Evolutionary conservation across 2,113 vertebrate genomes (phyloP).

Genomic region (Motacilla tschutschensis): DNA sequence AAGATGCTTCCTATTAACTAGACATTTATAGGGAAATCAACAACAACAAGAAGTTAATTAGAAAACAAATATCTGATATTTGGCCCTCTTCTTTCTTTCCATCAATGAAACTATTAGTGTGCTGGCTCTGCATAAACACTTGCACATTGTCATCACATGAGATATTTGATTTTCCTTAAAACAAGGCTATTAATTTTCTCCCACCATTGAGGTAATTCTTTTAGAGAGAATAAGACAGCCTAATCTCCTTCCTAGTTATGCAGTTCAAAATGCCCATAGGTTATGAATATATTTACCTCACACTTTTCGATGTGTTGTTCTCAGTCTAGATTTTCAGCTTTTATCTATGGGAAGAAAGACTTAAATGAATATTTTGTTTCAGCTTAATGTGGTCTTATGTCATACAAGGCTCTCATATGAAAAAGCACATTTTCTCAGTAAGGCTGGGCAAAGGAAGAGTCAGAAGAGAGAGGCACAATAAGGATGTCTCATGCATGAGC

Average conservation of each 20-base stretch:
- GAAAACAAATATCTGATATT: background rate
- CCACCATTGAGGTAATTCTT: background rate
- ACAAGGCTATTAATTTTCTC: background rate
- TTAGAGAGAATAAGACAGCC: background rate
- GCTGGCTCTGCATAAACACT: background rate
- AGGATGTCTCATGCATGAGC: accelerated
- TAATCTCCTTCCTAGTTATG: background rate
- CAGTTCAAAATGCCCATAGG: background rate
- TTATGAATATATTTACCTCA: background rate
- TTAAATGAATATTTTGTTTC: background rate
- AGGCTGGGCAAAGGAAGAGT: background rate
- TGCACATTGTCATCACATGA: background rate
- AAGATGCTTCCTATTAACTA: background rate
- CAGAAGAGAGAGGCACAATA: background rate
- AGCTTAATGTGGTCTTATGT: background rate
- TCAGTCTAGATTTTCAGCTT: background rate
- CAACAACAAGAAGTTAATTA: background rate
- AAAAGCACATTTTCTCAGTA: background rate
- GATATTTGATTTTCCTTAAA: background rate
- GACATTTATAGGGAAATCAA: background rate
- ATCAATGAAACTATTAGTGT: background rate
- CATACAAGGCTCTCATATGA: background rate
- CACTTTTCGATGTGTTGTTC: background rate
- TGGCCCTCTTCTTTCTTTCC: background rate
- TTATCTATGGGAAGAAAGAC: background rate